Base-by-base conservation (phyloP, 2,888 invertebrate species). In the Troides aeacus region DNA sequence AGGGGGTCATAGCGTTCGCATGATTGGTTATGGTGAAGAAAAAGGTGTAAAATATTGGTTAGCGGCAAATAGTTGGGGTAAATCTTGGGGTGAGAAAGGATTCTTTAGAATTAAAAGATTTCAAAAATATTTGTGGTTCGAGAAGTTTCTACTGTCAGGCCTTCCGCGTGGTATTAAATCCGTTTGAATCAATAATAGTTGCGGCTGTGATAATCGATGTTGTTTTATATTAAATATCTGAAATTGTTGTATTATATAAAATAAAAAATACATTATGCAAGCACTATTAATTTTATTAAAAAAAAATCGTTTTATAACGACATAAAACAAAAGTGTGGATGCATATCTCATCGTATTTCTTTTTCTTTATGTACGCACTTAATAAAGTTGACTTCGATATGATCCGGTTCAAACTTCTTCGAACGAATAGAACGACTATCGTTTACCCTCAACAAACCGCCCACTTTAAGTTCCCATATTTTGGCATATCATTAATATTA, bases 1-100 rank as follows among this genome's bases (percentile, higher is more conserved):
- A 17, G 97, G 96, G 59, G 96, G 96, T 0, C 97, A 97, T 83
- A 96, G 97, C 17, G 94, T 97, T 58, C 94, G 95, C 76, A 94
- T 97, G 56, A 82, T 97, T 39, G 97, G 97, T 10, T 97, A 96
- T 96, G 97, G 97, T 36, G 93, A 93, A 0, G 95, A 96, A 70
- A 90, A 94, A 58, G 93, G 93, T 5, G 93, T 93, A 1, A 94
- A 95, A 7, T 97, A 97, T 83, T 97, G 97, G 97, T 90, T 96
- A 15, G 93, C 96, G 73, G 97, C 96, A 69, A 97, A 97, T 88
- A 96, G 96, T 0, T 97, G 97, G 97, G 97, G 97, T 84, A 90
- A 92, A 1, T 96, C 96, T 82, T 97, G 97, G 97, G 97, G 97
- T 72, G 94, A 96, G 79, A 89, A 93, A 78, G 96, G 96, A 0